Evolutionary conservation across 1,140 invertebrate genomes (phyloP).

Genomic region (Neuroterus valhalla): DNA sequence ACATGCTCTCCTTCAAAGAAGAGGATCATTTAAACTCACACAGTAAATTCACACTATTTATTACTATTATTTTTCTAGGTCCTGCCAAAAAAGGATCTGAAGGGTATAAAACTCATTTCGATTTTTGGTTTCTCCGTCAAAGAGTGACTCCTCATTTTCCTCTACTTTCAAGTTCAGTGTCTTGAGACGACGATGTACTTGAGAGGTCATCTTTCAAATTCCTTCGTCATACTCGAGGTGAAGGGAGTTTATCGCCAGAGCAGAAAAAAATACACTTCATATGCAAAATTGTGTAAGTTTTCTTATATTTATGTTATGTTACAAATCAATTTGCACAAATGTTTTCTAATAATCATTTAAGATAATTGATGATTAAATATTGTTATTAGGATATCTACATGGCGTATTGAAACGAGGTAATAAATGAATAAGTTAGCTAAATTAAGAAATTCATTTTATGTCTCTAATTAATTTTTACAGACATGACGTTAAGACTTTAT

Average conservation of each 20-base stretch:
- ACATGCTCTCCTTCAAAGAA: background rate
- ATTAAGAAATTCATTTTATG: conserved; percentile 16
- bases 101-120: no score
- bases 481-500: background rate
- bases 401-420: background rate
- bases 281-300: background rate
- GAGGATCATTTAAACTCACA: background rate
- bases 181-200: conserved; percentile 8
- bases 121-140: background rate
- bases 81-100: no score
- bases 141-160: conserved; percentile 8
- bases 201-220: conserved; percentile 19
- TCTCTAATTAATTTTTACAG: background rate
- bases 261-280: background rate
- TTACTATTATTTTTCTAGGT: no score
- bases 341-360: no score
- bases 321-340: no score
- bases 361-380: no score
- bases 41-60: background rate
- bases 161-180: conserved; percentile 6
- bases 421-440: conserved; percentile 3
- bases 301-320: background rate
- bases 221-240: conserved; percentile 19
- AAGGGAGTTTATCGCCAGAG: conserved; percentile 11
- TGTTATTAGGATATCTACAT: background rate